Evolutionary conservation across 2,888 invertebrate species (phyloP).

Genomic region (Drosophila pseudotalamancana): DNA sequence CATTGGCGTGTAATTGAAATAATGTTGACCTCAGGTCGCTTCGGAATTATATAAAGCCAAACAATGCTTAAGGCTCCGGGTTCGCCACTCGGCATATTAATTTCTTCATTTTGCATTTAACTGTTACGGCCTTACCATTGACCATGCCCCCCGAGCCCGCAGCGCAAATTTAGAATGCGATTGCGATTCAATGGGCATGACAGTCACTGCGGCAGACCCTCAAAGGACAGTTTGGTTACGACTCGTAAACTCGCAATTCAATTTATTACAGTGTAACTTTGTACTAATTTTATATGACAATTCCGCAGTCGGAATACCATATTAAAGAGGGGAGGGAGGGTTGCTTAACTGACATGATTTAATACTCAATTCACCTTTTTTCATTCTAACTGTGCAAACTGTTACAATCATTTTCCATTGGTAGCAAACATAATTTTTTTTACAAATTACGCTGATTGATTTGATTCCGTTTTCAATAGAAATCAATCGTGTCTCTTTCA

Average conservation of each 20-base stretch:
- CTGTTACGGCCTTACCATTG: conserved; percentile 8
- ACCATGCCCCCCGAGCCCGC: conserved; percentile 2
- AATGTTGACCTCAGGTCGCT: conserved; percentile 35
- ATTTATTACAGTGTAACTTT: conserved; percentile 42
- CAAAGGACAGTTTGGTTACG: conserved; percentile 24
- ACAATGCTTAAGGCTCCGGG: conserved; percentile 10
- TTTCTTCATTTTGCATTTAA: conserved; percentile 52
- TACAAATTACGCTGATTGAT: no score
- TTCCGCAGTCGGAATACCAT: conserved; percentile 20
- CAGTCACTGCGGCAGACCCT: conserved; percentile 2
- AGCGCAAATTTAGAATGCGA: conserved; percentile 1
- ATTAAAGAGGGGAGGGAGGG: neutral
- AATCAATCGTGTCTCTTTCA: no score
- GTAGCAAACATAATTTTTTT: no score
- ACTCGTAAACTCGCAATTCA: conserved; percentile 48
- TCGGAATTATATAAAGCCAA: conserved; percentile 1
- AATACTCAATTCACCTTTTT: neutral
- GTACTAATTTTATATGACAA: conserved; percentile 45
- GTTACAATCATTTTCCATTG: no score
- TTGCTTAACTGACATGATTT: neutral
- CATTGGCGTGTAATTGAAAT: conserved; percentile 56
- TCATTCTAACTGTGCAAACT: no score
- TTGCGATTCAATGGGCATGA: conserved; percentile 39
- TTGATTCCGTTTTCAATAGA: no score
- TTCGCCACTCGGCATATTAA: conserved; percentile 54